Evolutionary conservation across 2,888 invertebrate species (phyloP).

Genomic region (Flexamia atlantica): DNA sequence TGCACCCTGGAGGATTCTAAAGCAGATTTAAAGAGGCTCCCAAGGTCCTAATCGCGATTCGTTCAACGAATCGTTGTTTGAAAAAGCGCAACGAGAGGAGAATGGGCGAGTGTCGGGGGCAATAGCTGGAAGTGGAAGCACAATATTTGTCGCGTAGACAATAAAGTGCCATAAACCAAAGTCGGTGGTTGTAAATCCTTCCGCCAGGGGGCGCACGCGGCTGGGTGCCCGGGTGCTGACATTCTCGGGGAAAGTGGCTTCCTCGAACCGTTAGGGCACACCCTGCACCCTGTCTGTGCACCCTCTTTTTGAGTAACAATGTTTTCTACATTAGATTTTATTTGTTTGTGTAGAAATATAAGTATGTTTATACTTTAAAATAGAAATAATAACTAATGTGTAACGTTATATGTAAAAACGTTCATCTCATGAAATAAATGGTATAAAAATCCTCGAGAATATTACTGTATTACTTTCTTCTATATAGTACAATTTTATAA

Average conservation of each 20-base stretch:
- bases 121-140: slow-evolving; percentile 22
- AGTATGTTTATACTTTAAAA: too few relatives aligned
- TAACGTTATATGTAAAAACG: too few relatives aligned
- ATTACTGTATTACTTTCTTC: too few relatives aligned
- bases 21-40: background rate
- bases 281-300: background rate
- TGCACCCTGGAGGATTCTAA: background rate
- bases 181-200: slow-evolving; percentile 8
- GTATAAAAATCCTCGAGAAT: too few relatives aligned
- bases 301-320: too few relatives aligned
- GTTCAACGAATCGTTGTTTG: background rate
- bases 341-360: too few relatives aligned
- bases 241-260: slow-evolving; percentile 22
- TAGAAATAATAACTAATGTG: too few relatives aligned
- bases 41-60: slow-evolving; percentile 9
- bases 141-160: slow-evolving; percentile 48
- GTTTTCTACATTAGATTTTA: too few relatives aligned
- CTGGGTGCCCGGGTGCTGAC: slow-evolving; percentile 21
- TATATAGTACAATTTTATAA: too few relatives aligned
- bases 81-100: background rate
- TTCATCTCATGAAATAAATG: too few relatives aligned
- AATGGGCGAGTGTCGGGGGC: slow-evolving; percentile 4
- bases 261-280: slow-evolving; percentile 23
- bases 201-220: background rate
- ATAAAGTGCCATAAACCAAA: slow-evolving; percentile 1